Percentiles rank a stretch among this genome's conserved stretches.
Evolutionary conservation across 2,888 invertebrate species (phyloP).

Genomic region (Agelastica alni): DNA sequence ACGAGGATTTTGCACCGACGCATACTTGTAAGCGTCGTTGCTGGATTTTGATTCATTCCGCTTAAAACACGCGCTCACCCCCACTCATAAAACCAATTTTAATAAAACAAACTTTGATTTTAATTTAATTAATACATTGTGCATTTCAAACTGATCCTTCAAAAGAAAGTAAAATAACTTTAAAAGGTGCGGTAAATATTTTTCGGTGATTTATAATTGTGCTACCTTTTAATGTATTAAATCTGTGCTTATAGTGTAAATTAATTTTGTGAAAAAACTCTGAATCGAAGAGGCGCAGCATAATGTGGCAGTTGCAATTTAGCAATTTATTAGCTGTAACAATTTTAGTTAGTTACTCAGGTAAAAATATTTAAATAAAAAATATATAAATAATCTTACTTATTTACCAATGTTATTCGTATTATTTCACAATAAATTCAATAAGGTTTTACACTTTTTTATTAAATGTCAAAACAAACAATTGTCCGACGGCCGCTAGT

Average conservation of each 20-base stretch:
- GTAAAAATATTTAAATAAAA: too few species aligned
- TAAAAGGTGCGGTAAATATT: conserved; percentile 23
- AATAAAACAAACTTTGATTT: conserved; percentile 6
- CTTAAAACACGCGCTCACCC: conserved; percentile 37
- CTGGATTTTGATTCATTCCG: conserved; percentile 20
- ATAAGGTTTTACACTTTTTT: too few species aligned
- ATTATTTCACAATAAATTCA: too few species aligned
- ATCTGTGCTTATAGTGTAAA: conserved; percentile 32
- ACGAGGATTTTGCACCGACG: conserved; percentile 37
- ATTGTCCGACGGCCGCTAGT: too few species aligned
- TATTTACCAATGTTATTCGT: too few species aligned
- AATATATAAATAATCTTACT: too few species aligned
- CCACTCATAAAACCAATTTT: conserved; percentile 15
- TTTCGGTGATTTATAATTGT: conserved; percentile 5
- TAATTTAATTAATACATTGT: conserved; percentile 1
- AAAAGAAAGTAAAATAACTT: conserved; percentile 9
- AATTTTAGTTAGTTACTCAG: conserved; percentile 38
- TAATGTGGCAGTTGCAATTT: conserved; percentile 28
- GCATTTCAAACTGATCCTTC: background rate
- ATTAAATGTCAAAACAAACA: too few species aligned
- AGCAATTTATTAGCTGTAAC: conserved; percentile 31
- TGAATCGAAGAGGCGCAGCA: conserved; percentile 4
- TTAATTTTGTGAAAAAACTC: conserved; percentile 17
- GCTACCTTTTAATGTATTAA: conserved; percentile 14
- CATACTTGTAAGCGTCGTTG: conserved; percentile 22